Percentiles rank a stretch among this genome's conserved stretches.
phyloP scores from a whole-genome alignment of 2,888 invertebrate genomes.

The Yponomeuta plumbellus region DNA sequence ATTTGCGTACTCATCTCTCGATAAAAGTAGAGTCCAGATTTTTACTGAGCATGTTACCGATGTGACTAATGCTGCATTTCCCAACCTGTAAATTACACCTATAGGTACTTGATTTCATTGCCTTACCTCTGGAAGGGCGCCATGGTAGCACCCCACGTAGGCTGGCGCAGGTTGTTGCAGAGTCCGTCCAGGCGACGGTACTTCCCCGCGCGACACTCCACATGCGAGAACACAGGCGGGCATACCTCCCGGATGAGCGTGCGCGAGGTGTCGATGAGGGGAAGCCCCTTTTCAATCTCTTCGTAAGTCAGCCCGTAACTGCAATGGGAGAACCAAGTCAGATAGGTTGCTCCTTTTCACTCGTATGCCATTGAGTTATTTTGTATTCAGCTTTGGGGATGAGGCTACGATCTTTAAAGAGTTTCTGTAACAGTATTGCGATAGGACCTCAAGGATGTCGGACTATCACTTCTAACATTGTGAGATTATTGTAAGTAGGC shows the following conservation, averaged over 20 bases:
- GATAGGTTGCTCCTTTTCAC: neutral
- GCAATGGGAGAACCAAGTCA: conserved; percentile 24
- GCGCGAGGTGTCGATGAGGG: conserved; percentile 91
- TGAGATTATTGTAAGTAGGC: neutral
- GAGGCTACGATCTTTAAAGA: no score
- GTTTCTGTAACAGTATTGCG: neutral
- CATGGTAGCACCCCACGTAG: conserved; percentile 92
- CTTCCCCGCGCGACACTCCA: conserved; percentile 91
- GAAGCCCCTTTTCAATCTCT: conserved; percentile 91
- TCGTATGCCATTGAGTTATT: neutral
- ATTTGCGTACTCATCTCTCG: no score
- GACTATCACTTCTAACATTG: neutral
- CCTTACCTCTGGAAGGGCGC: conserved; percentile 87
- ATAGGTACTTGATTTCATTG: neutral
- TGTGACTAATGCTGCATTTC: no score
- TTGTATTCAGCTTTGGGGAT: neutral
- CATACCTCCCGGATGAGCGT: conserved; percentile 91
- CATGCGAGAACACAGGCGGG: conserved; percentile 90
- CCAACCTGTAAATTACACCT: neutral
- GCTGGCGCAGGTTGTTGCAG: conserved; percentile 91
- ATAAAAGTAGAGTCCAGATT: no score
- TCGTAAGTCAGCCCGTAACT: conserved; percentile 91
- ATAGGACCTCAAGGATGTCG: neutral
- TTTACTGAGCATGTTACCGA: no score
- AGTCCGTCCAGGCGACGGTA: conserved; percentile 91